Conservation (phyloP, 2,888 invertebrate species). For the Oscheius sp. region DNA sequence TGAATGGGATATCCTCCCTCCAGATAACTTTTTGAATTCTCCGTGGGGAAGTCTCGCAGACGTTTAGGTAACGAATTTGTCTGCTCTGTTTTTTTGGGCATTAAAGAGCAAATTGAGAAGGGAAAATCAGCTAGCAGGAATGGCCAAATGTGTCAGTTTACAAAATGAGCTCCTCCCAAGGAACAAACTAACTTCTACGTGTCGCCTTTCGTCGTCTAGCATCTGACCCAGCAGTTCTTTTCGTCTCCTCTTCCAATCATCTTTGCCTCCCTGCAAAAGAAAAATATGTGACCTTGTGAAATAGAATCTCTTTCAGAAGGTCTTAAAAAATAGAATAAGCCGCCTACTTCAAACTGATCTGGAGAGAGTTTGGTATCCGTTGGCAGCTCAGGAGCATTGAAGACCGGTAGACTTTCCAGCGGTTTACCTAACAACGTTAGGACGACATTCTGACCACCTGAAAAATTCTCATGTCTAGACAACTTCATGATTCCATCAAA, state of each 20-base stretch:
- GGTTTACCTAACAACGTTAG: conserved; percentile 69
- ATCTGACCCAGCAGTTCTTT: conserved; percentile 88
- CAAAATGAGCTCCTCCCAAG: not conserved
- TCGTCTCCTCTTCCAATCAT: conserved; percentile 77
- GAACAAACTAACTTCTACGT: conserved; percentile 60
- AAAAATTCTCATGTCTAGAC: not conserved
- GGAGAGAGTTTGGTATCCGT: conserved; percentile 23
- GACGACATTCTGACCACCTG: conserved; percentile 35
- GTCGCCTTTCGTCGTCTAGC: conserved; percentile 77
- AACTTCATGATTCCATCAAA: not conserved
- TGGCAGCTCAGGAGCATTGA: conserved; percentile 23
- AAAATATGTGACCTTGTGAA: not conserved
- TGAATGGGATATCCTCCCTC: conserved; percentile 19
- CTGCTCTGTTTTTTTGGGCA: not conserved
- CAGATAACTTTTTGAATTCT: not conserved
- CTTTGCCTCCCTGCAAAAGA: not conserved
- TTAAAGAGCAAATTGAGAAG: not conserved
- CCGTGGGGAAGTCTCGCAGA: not conserved
- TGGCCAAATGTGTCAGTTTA: not conserved
- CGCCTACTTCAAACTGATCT: conserved; percentile 3
- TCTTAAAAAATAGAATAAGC: not conserved
- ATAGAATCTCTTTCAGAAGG: not conserved
- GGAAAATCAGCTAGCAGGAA: not conserved
- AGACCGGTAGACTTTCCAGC: conserved; percentile 48
- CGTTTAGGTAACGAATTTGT: not conserved